Percentiles rank a stretch among this genome's conserved stretches.
Conservation (phyloP, 2,888 invertebrate genomes). For the Psococerastis gibbosa region DNA sequence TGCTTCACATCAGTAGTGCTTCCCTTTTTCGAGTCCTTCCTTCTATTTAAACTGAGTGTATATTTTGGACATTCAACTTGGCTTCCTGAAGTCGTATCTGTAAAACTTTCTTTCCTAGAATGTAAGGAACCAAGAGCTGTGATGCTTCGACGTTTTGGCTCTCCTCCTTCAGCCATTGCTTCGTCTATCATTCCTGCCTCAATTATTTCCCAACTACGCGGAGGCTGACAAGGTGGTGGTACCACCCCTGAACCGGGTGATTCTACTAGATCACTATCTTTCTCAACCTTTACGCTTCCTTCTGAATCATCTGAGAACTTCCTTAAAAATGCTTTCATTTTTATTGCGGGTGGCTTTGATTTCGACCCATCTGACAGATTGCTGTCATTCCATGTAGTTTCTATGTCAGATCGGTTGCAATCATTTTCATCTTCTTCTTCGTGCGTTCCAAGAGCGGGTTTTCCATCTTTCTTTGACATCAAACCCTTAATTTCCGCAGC, state of each 20-base stretch:
- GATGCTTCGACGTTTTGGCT: constrained; percentile 18
- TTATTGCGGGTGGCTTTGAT: neutral
- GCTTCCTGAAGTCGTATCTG: constrained; percentile 13
- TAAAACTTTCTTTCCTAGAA: constrained; percentile 17
- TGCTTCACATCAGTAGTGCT: constrained; percentile 11
- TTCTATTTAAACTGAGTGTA: constrained; percentile 8
- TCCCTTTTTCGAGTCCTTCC: constrained; percentile 2
- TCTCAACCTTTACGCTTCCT: constrained; percentile 13
- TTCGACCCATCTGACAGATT: constrained; percentile 12
- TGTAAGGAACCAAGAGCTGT: constrained; percentile 18
- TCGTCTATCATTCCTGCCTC: constrained; percentile 22
- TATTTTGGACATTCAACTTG: constrained; percentile 1
- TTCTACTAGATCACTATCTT: constrained; percentile 17
- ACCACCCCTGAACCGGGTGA: constrained; percentile 21
- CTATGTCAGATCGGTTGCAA: constrained; percentile 9
- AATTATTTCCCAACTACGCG: constrained; percentile 23
- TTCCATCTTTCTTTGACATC: constrained; percentile 7
- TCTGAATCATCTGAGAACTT: constrained; percentile 14
- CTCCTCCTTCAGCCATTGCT: constrained; percentile 10
- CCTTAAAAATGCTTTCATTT: neutral
- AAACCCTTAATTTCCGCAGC: constrained; percentile 16
- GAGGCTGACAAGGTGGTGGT: constrained; percentile 22
- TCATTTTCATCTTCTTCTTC: constrained; percentile 12
- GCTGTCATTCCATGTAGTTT: constrained; percentile 18
- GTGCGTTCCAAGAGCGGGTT: constrained; percentile 9